Conservation (phyloP, 2,797 vertebrate genomes). For the Pseudotriccus pelzelni region DNA sequence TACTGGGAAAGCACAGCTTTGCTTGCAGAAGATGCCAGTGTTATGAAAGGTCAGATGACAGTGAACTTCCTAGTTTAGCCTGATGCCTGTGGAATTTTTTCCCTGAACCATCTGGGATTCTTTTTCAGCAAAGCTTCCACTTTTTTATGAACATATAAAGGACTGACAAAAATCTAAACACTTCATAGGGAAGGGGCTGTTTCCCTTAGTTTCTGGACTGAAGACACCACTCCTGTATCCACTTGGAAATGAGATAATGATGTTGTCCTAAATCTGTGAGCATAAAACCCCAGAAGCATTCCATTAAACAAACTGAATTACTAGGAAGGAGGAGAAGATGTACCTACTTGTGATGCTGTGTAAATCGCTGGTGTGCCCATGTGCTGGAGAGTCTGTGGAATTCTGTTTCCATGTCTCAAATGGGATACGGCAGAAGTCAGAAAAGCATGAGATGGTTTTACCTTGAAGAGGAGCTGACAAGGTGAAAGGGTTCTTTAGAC, state of each 20-base stretch:
- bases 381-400: background rate
- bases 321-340: background rate
- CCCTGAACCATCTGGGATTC: rapidly evolving
- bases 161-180: background rate
- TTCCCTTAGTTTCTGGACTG: background rate
- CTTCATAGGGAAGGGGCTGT: background rate
- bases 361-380: background rate
- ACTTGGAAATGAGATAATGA: background rate
- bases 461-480: background rate
- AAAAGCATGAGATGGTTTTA: background rate
- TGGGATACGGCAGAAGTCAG: background rate
- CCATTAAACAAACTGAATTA: background rate
- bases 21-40: background rate
- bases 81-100: background rate
- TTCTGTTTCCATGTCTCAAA: background rate
- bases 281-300: background rate
- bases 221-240: background rate
- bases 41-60: background rate
- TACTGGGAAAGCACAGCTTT: background rate
- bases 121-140: background rate
- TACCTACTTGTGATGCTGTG: background rate
- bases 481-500: background rate
- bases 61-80: background rate
- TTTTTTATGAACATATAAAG: background rate
- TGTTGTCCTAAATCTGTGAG: background rate